Conservation (phyloP, 2,113 vertebrate genomes). For the Ariopsis seemanni region DNA sequence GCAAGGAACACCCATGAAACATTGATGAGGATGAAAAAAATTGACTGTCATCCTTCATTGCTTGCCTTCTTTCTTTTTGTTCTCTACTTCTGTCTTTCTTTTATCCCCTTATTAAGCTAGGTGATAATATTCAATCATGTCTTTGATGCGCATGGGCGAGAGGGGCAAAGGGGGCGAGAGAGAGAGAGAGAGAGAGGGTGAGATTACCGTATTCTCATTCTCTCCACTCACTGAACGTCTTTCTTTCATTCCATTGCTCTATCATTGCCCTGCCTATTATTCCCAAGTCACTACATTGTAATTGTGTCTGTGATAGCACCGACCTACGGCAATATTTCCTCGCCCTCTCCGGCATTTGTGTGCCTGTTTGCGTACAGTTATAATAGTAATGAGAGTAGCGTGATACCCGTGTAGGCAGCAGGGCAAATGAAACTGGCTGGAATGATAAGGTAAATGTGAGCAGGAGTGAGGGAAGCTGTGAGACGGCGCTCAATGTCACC, state of each 20-base stretch:
- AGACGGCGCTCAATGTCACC: background rate
- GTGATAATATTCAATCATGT: background rate
- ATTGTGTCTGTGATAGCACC: constrained; percentile 1
- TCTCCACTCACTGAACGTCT: constrained; percentile 4
- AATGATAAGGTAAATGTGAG: constrained; percentile 7
- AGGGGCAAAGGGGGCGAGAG: constrained; percentile 20
- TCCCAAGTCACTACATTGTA: constrained; percentile 24
- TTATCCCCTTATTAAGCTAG: background rate
- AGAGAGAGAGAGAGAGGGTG: background rate
- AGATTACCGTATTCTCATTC: constrained; percentile 3
- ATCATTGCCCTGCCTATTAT: constrained; percentile 22
- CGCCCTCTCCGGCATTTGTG: background rate
- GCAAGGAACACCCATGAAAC: constrained; percentile 2
- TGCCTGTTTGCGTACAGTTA: background rate
- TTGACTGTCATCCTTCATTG: constrained; percentile 39
- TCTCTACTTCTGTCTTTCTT: constrained; percentile 26
- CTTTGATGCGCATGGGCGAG: constrained; percentile 25
- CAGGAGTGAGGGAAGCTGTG: background rate
- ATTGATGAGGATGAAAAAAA: constrained; percentile 4
- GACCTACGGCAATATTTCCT: background rate
- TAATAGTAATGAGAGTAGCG: constrained; percentile 7
- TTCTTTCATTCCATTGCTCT: constrained; percentile 9
- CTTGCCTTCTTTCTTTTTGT: constrained; percentile 27
- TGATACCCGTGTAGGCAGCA: background rate
- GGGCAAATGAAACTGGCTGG: background rate